A percentile compares a stretch with the other conserved stretches of the same genome.
These are phyloP conservation scores for Tympanoctomys barrerae DNA, from an alignment of 2,797 vertebrate genomes.

Conservation along the genomic window DNA sequence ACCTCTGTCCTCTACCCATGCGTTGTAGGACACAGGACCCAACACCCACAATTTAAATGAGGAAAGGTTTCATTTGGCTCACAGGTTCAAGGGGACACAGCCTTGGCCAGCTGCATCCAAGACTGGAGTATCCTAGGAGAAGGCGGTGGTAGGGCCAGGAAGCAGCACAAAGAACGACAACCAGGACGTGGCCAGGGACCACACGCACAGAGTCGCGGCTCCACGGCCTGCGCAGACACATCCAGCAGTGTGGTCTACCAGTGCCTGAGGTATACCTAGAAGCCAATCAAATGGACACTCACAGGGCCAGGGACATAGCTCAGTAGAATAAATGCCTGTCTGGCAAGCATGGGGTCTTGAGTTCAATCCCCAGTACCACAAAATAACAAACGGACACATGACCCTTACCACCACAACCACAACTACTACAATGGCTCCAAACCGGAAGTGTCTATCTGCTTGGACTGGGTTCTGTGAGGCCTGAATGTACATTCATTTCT, in stretches of 20 bases:
- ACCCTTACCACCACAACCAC: background rate
- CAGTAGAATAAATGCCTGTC: too few relatives aligned
- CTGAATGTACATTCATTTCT: background rate
- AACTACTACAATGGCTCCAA: background rate
- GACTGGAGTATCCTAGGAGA: background rate
- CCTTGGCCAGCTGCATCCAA: background rate
- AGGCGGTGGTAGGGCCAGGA: background rate
- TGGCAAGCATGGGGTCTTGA: too few relatives aligned
- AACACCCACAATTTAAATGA: background rate
- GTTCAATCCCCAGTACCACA: too few relatives aligned
- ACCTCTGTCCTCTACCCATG: background rate
- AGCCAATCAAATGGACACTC: background rate
- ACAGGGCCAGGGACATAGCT: too few relatives aligned
- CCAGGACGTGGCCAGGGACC: background rate
- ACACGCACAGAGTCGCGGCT: background rate
- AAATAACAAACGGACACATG: background rate
- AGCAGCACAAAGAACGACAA: background rate
- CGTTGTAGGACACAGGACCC: background rate
- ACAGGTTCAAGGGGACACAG: background rate
- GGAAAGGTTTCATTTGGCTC: background rate
- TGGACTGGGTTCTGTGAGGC: background rate
- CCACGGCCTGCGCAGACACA: background rate
- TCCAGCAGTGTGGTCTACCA: background rate
- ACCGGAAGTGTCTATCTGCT: background rate
- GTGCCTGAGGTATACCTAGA: background rate